Percentiles rank a stretch among this genome's conserved stretches.
These are phyloP conservation scores for Marisa cornuarietis DNA, from an alignment of 1,140 invertebrate species.

Conservation along the genomic window DNA sequence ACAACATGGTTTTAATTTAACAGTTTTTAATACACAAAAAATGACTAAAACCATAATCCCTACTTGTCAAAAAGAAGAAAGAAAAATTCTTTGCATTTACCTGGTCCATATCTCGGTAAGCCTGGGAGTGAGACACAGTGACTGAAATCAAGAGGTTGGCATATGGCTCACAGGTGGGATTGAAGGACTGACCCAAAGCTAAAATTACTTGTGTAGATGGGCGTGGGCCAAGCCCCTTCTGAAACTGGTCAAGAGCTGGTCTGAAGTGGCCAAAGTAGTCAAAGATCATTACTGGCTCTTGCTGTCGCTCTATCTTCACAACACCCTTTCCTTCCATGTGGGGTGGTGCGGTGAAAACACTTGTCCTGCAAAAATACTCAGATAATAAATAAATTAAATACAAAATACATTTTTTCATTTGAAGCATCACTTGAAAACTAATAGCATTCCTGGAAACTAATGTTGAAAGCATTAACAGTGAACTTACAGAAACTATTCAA, in stretches of 20 bases:
- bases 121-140: conserved; percentile 30
- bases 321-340: neutral
- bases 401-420: too few relatives aligned
- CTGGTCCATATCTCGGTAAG: conserved; percentile 26
- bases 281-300: conserved; percentile 33
- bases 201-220: conserved; percentile 39
- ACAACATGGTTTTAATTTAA: too few relatives aligned
- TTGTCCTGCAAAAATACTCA: neutral
- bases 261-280: conserved; percentile 37
- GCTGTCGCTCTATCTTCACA: conserved; percentile 7
- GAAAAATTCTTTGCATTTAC: conserved; percentile 22
- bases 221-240: conserved; percentile 25
- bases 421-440: too few relatives aligned
- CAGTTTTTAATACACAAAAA: too few relatives aligned
- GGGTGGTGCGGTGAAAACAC: conserved; percentile 11
- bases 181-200: conserved; percentile 42
- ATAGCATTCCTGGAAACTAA: too few relatives aligned
- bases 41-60: too few relatives aligned
- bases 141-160: conserved; percentile 38
- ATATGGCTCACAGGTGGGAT: conserved; percentile 18
- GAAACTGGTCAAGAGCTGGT: conserved; percentile 31
- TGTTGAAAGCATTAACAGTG: too few relatives aligned
- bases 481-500: too few relatives aligned
- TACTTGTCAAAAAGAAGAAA: too few relatives aligned
- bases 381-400: neutral